Percentiles rank a stretch among this genome's conserved stretches.
Conservation (phyloP, 2,888 invertebrate genomes). For the Anaspis maculata region DNA sequence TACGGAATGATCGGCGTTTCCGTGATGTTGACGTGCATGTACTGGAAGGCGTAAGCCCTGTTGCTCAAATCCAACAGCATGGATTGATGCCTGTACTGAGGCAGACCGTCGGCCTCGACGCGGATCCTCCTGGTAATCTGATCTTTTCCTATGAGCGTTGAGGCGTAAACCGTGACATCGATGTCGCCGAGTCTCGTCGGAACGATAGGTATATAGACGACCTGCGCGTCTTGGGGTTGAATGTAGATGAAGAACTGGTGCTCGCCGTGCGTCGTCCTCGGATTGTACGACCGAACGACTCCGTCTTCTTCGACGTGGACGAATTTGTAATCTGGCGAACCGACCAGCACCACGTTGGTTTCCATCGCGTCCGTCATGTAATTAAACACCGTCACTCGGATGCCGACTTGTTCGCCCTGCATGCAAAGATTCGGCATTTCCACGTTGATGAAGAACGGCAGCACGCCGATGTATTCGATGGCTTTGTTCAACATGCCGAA, state of each 20-base stretch:
- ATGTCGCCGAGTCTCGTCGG: conserved; percentile 71
- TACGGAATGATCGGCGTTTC: conserved; percentile 90
- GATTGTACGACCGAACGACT: conserved; percentile 79
- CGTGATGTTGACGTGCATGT: conserved; percentile 92
- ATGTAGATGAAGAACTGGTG: conserved; percentile 87
- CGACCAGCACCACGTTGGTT: conserved; percentile 77
- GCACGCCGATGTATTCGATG: conserved; percentile 77
- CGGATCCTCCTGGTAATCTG: conserved; percentile 54
- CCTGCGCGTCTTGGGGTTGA: conserved; percentile 63
- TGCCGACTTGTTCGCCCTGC: conserved; percentile 89
- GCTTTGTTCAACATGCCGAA: conserved; percentile 80
- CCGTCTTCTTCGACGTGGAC: conserved; percentile 87
- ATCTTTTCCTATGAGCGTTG: conserved; percentile 66
- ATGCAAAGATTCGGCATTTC: conserved; percentile 79
- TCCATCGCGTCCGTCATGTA: conserved; percentile 80
- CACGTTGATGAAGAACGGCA: conserved; percentile 91
- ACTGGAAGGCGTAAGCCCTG: conserved; percentile 85
- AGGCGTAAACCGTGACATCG: conserved; percentile 67
- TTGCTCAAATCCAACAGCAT: conserved; percentile 86
- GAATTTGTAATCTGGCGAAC: conserved; percentile 81
- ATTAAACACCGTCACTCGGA: conserved; percentile 89
- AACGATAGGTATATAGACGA: conserved; percentile 87
- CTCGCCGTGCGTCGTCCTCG: conserved; percentile 84
- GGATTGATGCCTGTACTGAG: conserved; percentile 88
- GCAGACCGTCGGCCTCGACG: conserved; percentile 84